Evolutionary conservation across 2,113 vertebrate genomes (phyloP), one percentile per base, ranked within the genome.

Genomic region (Condylura cristata): DNA sequence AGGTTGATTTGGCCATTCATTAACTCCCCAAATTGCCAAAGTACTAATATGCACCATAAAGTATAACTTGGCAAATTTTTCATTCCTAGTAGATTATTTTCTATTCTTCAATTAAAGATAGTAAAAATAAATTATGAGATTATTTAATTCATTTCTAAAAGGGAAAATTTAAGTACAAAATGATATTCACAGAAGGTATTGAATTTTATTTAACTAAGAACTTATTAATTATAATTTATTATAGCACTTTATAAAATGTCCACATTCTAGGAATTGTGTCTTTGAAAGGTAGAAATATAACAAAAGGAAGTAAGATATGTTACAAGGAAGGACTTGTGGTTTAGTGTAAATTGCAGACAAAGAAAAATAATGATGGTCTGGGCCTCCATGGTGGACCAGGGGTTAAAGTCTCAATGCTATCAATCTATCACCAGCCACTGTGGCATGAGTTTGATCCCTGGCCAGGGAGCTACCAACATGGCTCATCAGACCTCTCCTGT

Each of bases 81-180:
- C 30, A 26, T 51, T 70, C 30, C 17, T 71, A 76, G 70, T 88
- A 61, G 48, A 72, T 41, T 56, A 68, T 26, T 7, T 85, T 85
- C 53, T 66, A 82, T 53, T 20, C 20, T 82, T 41, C 70, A 80
- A 2, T 89, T 63, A 84, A 87, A 87, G 9, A 3, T 44, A 32
- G 12, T 84, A 39, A 94, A 61, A 95, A 92, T 37, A 79, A 30
- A 86, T 86, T 90, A 84, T 87, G 18, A 89, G 61, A 94, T 76
- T 63, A 61, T 22, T 81, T 81, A 76, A 86, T 82, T 93, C 8
- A 32, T 78, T 82, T 82, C 74, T 66, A 22, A 89, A 91, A 81
- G 32, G 82, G 32, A 90, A 80, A 20, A 4, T 71, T 83, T 76
- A 90, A 81, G 53, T 81, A 76, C 3, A 97, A 90, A 82, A 86